phyloP scores from a whole-genome alignment of 35 echinoderm and acorn worm genomes.

The Holothuria glaberrima region DNA sequence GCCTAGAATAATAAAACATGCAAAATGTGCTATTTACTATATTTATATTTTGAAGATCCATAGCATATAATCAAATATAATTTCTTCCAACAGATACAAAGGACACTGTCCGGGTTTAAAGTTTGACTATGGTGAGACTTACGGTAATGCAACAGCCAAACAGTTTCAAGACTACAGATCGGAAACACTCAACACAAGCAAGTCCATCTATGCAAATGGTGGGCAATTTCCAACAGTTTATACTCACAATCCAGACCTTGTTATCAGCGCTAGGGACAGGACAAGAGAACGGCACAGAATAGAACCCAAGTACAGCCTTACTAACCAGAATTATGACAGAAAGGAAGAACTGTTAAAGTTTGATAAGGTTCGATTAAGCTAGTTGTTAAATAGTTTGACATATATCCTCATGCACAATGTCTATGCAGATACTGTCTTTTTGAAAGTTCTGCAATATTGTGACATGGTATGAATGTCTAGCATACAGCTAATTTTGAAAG shows the following conservation, averaged over 20 bases:
- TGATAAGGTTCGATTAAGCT: too few relatives aligned
- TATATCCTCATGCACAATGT: too few relatives aligned
- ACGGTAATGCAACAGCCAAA: constrained; percentile 97
- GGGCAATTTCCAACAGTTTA: constrained; percentile 97
- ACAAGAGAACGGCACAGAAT: constrained; percentile 87
- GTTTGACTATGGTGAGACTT: constrained; percentile 97
- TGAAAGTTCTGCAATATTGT: too few relatives aligned
- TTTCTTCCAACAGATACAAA: constrained; percentile 79
- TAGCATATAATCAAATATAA: too few relatives aligned
- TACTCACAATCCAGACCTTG: constrained; percentile 95
- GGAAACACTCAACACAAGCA: constrained; percentile 86
- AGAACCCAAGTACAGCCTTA: constrained; percentile 79
- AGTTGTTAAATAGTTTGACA: too few relatives aligned
- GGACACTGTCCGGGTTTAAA: constrained; percentile 95
- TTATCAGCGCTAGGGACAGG: constrained; percentile 90
- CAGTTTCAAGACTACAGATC: constrained; percentile 96
- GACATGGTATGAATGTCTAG: too few relatives aligned
- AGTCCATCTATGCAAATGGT: constrained; percentile 81
- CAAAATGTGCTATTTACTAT: too few relatives aligned
- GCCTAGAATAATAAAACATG: too few relatives aligned
- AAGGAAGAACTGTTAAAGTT: constrained; percentile 86
- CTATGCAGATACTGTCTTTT: too few relatives aligned
- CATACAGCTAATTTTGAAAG: too few relatives aligned
- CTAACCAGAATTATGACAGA: constrained; percentile 90
- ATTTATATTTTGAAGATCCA: too few relatives aligned